Evolutionary conservation across 2,888 invertebrate genomes (phyloP).

Genomic region (Cheilosia variabilis): DNA sequence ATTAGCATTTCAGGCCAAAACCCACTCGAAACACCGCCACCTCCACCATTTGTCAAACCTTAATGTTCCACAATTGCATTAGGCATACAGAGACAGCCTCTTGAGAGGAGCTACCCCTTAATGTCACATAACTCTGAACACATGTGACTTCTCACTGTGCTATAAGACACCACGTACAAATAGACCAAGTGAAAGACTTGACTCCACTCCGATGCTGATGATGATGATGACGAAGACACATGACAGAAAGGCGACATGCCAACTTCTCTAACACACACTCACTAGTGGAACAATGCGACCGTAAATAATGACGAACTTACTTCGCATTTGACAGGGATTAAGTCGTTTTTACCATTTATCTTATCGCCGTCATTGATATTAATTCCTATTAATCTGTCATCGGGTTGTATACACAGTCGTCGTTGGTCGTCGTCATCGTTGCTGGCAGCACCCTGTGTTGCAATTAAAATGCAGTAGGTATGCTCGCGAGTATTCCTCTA

Average conservation of each 20-base stretch:
- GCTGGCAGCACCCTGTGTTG: slow-evolving; percentile 48
- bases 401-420: slow-evolving; percentile 23
- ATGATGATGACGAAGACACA: slow-evolving; percentile 44
- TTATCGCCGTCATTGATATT: slow-evolving; percentile 72
- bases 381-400: slow-evolving; percentile 73
- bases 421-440: background rate
- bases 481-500: slow-evolving; percentile 18
- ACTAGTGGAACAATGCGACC: slow-evolving; percentile 58
- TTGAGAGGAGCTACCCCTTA: slow-evolving; percentile 10
- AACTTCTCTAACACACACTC: slow-evolving; percentile 37
- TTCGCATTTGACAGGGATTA: slow-evolving; percentile 71
- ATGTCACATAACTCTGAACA: slow-evolving; percentile 24
- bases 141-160: slow-evolving; percentile 37
- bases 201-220: too few species aligned
- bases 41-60: slow-evolving; percentile 63
- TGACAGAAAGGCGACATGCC: slow-evolving; percentile 54
- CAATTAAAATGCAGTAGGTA: slow-evolving; percentile 56
- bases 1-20: slow-evolving; percentile 53
- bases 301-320: slow-evolving; percentile 73
- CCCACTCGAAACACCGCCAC: slow-evolving; percentile 47
- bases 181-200: slow-evolving; percentile 36
- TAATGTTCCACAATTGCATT: slow-evolving; percentile 49
- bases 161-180: slow-evolving; percentile 30
- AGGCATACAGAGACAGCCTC: background rate
- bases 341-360: slow-evolving; percentile 72